phyloP scores from a whole-genome alignment of 2,113 vertebrate genomes.

The Pterophyllum scalare region DNA sequence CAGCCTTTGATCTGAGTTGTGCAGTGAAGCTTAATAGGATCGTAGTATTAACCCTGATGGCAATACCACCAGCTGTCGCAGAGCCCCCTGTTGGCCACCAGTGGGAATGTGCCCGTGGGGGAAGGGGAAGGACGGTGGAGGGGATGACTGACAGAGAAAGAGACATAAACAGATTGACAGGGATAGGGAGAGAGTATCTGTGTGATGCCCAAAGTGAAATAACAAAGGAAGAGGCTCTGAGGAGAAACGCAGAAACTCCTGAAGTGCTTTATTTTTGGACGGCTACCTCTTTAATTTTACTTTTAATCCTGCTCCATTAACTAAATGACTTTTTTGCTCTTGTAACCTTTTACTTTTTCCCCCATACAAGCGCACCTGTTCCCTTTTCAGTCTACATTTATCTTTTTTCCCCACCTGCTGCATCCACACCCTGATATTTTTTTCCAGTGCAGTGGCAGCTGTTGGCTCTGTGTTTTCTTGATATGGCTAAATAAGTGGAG shows the following conservation, averaged over 20 bases:
- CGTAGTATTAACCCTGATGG: constrained; percentile 89
- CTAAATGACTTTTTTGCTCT: not conserved
- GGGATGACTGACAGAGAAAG: constrained; percentile 41
- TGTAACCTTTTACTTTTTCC: not conserved
- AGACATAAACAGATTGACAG: constrained; percentile 36
- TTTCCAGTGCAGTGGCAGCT: not conserved
- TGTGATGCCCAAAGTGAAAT: constrained; percentile 78
- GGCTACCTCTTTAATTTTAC: constrained; percentile 37
- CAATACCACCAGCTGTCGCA: constrained; percentile 87
- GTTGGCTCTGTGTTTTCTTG: constrained; percentile 40
- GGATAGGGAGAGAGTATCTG: constrained; percentile 42
- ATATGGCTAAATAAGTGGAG: constrained; percentile 71
- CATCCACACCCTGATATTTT: not conserved
- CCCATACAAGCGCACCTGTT: not conserved
- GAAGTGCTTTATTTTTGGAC: constrained; percentile 57
- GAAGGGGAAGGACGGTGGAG: constrained; percentile 31
- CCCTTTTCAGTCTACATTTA: not conserved
- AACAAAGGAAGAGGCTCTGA: constrained; percentile 58
- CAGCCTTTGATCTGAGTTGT: constrained; percentile 88
- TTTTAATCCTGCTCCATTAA: not conserved
- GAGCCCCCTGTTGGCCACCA: constrained; percentile 82
- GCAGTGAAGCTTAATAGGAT: constrained; percentile 94
- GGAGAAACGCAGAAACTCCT: constrained; percentile 39
- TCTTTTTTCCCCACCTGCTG: constrained; percentile 6
- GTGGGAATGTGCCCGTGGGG: constrained; percentile 72